Conservation (phyloP, 1,140 invertebrate species). For the Rhyzopertha dominica region DNA sequence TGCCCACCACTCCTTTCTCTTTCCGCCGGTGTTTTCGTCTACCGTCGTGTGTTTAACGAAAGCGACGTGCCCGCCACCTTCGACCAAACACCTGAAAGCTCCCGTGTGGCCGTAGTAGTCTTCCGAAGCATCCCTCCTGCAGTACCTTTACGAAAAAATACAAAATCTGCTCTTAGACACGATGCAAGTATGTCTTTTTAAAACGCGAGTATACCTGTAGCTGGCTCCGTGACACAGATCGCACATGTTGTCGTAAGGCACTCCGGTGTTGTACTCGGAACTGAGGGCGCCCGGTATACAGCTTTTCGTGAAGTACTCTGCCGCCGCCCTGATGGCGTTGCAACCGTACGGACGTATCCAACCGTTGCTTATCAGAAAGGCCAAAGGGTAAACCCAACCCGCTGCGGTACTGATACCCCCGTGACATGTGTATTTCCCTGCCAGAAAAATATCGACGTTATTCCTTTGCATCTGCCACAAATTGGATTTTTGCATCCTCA, state of each 20-base stretch:
- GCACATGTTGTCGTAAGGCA: conserved; percentile 87
- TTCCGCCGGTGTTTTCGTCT: conserved; percentile 84
- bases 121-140: conserved; percentile 78
- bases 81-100: conserved; percentile 88
- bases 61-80: conserved; percentile 91
- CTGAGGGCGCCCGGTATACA: conserved; percentile 87
- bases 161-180: background rate
- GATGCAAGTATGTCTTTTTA: background rate
- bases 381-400: conserved; percentile 93
- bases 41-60: conserved; percentile 93
- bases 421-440: conserved; percentile 82
- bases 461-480: background rate
- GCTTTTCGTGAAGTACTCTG: conserved; percentile 88
- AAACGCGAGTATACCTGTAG: conserved; percentile 52
- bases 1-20: conserved; percentile 88
- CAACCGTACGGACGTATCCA: conserved; percentile 91
- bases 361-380: conserved; percentile 87
- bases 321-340: conserved; percentile 80
- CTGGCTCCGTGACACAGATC: conserved; percentile 89
- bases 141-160: conserved; percentile 55
- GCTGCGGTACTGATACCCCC: conserved; percentile 87
- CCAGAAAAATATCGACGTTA: conserved; percentile 18
- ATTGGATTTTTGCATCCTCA: background rate
- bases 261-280: conserved; percentile 72
- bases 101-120: conserved; percentile 87